A percentile compares a stretch with the other conserved stretches of the same genome.
Conservation (phyloP, 2,113 vertebrate genomes). For the Oophaga pumilio region DNA sequence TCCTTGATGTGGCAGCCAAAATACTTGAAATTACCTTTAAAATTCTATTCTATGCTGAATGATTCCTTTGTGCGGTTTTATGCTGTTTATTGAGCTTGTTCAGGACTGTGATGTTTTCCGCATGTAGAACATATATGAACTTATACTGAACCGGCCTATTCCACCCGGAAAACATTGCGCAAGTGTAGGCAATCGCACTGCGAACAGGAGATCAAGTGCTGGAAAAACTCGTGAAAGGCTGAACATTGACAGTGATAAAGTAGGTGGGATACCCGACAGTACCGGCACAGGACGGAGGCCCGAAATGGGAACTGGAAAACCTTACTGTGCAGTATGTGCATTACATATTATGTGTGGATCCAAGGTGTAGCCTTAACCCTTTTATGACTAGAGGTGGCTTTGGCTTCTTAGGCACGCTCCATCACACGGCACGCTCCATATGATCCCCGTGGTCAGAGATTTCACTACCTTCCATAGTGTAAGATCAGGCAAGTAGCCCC, state of each 20-base stretch:
- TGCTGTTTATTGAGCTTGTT: constrained; percentile 4
- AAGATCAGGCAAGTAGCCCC: no score
- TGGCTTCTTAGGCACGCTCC: no score
- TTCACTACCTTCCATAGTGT: no score
- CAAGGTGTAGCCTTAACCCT: background rate
- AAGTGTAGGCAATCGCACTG: background rate
- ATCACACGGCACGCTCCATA: no score
- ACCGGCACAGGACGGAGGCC: background rate
- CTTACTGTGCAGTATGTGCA: background rate
- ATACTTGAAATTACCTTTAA: constrained; percentile 18
- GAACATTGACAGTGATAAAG: background rate
- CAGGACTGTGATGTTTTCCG: background rate
- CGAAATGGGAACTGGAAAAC: background rate
- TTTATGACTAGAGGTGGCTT: no score
- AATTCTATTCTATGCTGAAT: background rate
- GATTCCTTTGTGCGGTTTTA: constrained; percentile 1
- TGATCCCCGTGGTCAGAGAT: no score
- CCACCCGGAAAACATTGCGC: background rate
- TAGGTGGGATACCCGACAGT: background rate
- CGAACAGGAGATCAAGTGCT: background rate
- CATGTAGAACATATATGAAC: constrained; percentile 9
- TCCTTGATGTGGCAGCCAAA: constrained; percentile 28
- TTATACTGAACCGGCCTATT: background rate
- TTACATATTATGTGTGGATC: background rate
- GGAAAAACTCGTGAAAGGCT: background rate